Conservation (phyloP, 35 echinoderm and acorn worm genomes). For the Stichopus chloronotus region DNA sequence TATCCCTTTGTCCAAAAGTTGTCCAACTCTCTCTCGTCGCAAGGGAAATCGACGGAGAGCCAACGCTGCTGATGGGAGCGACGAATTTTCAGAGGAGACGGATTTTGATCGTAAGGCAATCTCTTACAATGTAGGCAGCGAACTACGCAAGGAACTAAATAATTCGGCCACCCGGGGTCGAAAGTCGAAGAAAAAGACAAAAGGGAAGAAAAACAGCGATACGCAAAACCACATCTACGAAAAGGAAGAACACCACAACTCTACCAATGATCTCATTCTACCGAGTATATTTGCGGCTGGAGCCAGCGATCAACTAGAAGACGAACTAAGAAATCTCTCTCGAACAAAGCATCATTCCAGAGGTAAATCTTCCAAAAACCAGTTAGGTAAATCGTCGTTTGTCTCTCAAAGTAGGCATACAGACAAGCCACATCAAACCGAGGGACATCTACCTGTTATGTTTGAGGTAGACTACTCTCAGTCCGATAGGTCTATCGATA, state of each 20-base stretch:
- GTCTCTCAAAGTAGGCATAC: neutral
- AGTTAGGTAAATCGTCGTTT: neutral
- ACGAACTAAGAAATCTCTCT: neutral
- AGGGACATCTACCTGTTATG: conserved; percentile 8
- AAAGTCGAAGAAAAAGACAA: neutral
- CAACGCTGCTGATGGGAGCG: neutral
- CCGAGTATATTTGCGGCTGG: neutral
- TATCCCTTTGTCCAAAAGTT: conserved; percentile 37
- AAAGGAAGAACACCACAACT: neutral
- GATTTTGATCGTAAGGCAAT: conserved; percentile 27
- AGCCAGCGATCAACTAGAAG: neutral
- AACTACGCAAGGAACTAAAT: conserved; percentile 53
- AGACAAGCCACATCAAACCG: neutral
- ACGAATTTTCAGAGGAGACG: conserved; percentile 42
- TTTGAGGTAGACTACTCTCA: conserved; percentile 11
- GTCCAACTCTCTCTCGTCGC: conserved; percentile 10
- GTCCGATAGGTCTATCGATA: neutral
- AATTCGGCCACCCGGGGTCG: neutral
- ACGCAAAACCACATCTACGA: conserved; percentile 9
- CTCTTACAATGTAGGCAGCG: conserved; percentile 35
- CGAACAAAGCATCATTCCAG: neutral
- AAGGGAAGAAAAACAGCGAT: neutral
- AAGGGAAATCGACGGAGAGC: neutral
- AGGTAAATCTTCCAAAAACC: neutral
- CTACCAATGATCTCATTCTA: conserved; percentile 4